Evolutionary conservation across 2,113 vertebrate species (phyloP), one percentile per base, ranked within the genome.

Genomic region (Mus pahari): DNA sequence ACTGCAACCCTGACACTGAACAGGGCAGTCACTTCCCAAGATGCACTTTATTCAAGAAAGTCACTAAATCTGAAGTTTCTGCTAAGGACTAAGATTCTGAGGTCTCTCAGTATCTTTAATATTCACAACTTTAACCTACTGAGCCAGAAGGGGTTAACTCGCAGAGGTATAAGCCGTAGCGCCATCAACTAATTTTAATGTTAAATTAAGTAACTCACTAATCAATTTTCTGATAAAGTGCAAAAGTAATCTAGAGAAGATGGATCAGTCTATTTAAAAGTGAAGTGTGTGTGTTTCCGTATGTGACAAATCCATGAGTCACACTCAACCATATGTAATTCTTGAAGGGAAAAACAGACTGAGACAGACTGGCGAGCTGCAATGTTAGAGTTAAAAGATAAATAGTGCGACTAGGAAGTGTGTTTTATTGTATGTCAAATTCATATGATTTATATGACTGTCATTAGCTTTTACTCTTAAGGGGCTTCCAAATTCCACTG

Each of bases 241-340:
- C 3, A 94, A 96, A 97, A 88, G 58, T 70, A 81, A 90, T 88
- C n/a, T 91, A 84, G 86, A 55, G 89, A 94, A 96, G 42, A 95
- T 78, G 39, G 87, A 92, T 70, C 42, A 86, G 45, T 93, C 42
- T 50, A 82, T 87, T 96, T 70, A 89, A 84, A 91, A 92, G 64
- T 66, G 33, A 90, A 95, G 94, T 48, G 64, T 53, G 24, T 26
- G 62, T 86, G 48, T 48, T 42, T 90, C 17, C 66, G 3, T 55
- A 20, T 53, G 10, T 93, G 79, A 90, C n/a, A 90, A 84, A 20
- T 70, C 74, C 53, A 58, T 92, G 75, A 84, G n/a, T 81, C 95
- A 87, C 19, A 83, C 73, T 70, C 58, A 94, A 84, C 20, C 39
- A 2, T 39, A 70, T 62, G 50, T 19, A 79, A n/a, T 79, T 92